A percentile compares a stretch with the other conserved stretches of the same genome.
Conservation (phyloP, 1,140 invertebrate species). For the Drosophila bifasciata region DNA sequence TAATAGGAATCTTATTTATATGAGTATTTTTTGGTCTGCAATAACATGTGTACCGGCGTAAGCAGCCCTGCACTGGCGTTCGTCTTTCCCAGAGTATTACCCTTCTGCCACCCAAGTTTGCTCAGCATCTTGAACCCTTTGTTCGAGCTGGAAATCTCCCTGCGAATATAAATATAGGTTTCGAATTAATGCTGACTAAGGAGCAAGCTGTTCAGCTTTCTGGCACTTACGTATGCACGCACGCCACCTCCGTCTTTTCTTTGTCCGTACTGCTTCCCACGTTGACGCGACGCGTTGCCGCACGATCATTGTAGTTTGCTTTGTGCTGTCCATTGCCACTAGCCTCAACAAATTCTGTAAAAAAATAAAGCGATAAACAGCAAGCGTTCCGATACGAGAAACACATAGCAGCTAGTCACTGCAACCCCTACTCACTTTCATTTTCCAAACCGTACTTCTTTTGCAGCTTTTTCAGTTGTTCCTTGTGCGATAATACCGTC, state of each 20-base stretch:
- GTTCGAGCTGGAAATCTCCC: constrained; percentile 90
- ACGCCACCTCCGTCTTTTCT: constrained; percentile 92
- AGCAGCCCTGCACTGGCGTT: constrained; percentile 87
- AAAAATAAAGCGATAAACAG: too few relatives aligned
- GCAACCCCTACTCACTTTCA: constrained; percentile 84
- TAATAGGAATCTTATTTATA: neutral
- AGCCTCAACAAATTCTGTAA: constrained; percentile 74
- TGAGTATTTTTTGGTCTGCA: constrained; percentile 11
- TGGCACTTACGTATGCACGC: constrained; percentile 89
- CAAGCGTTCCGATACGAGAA: neutral
- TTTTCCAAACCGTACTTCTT: constrained; percentile 92
- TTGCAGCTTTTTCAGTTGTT: constrained; percentile 91
- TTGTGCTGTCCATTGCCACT: constrained; percentile 52
- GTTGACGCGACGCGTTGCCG: constrained; percentile 89
- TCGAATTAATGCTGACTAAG: neutral
- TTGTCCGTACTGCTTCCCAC: constrained; percentile 93
- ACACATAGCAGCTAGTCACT: neutral
- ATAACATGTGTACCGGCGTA: constrained; percentile 90
- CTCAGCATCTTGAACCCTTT: constrained; percentile 94
- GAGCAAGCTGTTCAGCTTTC: too few relatives aligned
- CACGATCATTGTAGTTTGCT: constrained; percentile 90
- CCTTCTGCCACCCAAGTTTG: constrained; percentile 97
- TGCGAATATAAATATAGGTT: constrained; percentile 74
- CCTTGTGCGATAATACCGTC: constrained; percentile 85
- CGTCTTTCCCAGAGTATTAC: constrained; percentile 91